Percentiles rank a stretch among this genome's conserved stretches.
Evolutionary conservation across 92 coral and sea anemone species (phyloP).

Genomic region (Pocillopora grandis): DNA sequence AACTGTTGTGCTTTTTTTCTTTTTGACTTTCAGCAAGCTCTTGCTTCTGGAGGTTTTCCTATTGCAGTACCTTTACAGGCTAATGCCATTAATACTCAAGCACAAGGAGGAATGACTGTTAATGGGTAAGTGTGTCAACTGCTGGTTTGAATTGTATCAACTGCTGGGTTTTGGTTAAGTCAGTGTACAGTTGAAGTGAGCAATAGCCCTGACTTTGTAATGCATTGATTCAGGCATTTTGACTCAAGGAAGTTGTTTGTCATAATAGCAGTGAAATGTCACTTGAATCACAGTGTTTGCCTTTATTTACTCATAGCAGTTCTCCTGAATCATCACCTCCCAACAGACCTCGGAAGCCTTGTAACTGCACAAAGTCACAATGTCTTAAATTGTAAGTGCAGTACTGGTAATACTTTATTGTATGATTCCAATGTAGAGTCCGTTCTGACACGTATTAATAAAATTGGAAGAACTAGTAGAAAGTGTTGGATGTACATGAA

Average conservation of each 20-base stretch:
- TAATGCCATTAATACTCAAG: constrained; percentile 59
- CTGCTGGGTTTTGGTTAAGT: too few relatives aligned
- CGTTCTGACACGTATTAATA: background rate
- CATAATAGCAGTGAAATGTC: too few relatives aligned
- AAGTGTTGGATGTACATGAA: too few relatives aligned
- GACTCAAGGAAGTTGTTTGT: too few relatives aligned
- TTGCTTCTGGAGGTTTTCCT: constrained; percentile 82
- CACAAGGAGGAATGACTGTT: constrained; percentile 53
- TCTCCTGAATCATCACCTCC: constrained; percentile 92
- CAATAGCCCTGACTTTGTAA: too few relatives aligned
- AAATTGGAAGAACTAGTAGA: too few relatives aligned
- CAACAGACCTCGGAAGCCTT: constrained; percentile 93
- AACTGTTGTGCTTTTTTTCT: background rate
- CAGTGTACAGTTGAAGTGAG: too few relatives aligned
- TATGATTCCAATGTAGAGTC: background rate
- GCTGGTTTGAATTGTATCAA: too few relatives aligned
- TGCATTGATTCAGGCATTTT: too few relatives aligned
- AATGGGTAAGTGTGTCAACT: constrained; percentile 66
- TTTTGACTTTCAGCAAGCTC: constrained; percentile 70
- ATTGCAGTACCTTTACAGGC: constrained; percentile 88
- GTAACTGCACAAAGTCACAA: constrained; percentile 99
- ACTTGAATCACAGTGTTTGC: background rate
- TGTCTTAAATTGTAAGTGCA: constrained; percentile 95
- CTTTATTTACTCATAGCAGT: constrained; percentile 38
- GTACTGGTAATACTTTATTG: background rate